phyloP scores from a whole-genome alignment of 2,113 vertebrate genomes.

The Apodemus speciosus region DNA sequence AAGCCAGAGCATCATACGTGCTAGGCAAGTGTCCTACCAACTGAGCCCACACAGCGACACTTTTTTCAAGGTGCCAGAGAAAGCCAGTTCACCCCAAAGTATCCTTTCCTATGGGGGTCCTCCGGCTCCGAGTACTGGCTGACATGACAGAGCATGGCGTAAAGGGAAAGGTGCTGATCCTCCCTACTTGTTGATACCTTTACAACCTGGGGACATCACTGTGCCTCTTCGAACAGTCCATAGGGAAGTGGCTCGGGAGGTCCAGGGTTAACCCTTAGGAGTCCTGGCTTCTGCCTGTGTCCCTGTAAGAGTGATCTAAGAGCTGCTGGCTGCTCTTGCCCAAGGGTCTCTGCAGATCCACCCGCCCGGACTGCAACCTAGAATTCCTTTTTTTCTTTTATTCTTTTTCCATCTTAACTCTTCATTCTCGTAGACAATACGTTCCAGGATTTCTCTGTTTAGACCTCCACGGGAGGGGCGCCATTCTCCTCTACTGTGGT shows the following conservation, averaged over 20 bases:
- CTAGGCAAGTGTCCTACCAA: too few species aligned
- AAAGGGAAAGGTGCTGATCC: background rate
- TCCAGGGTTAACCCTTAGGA: background rate
- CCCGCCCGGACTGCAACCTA: background rate
- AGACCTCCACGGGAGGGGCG: background rate
- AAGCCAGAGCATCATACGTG: background rate
- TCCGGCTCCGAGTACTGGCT: background rate
- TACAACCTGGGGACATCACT: background rate
- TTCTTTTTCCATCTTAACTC: background rate
- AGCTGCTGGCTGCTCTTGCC: background rate
- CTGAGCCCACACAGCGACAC: background rate
- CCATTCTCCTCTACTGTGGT: background rate
- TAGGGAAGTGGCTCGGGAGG: background rate
- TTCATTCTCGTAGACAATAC: background rate
- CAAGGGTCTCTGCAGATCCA: background rate
- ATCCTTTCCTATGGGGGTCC: background rate
- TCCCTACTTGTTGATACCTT: background rate
- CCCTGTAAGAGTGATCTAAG: background rate
- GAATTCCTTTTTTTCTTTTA: background rate
- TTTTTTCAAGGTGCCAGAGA: background rate
- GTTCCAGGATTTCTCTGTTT: background rate
- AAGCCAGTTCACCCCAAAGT: background rate
- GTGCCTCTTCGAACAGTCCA: background rate
- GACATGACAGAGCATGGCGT: background rate
- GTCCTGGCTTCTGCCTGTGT: background rate